Base-by-base conservation (phyloP, 2,113 vertebrate species). In the Erythrocercus mccallii region DNA sequence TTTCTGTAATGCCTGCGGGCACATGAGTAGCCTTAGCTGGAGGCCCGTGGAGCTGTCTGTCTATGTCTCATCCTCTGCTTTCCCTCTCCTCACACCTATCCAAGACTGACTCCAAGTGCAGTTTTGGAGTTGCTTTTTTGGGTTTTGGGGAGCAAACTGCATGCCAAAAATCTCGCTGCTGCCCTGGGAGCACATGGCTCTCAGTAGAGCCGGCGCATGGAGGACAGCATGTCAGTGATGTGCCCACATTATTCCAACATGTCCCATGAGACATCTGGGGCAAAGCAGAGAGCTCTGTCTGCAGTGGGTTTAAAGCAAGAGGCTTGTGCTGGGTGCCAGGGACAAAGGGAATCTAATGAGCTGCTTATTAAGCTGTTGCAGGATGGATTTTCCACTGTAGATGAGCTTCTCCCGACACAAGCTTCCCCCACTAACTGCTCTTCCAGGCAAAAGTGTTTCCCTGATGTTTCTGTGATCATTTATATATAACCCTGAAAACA, bases 161-260 rank as follows among this genome's bases (percentile, higher is more conserved):
- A 0, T 31, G 24, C 65, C 65, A 56, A 53, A 56, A 77, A 3
- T n/a, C 64, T 83, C 1, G 0, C 60, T 70, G 64, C 64, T 7
- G 3, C 27, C 25, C 16, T 5, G 3, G 28, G 42, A 73, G 19
- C 4, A 15, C 50, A 0, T 5, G 3, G 54, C 27, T 18, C 58
- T 31, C 40, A 62, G 45, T 0, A 64, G 35, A n/a, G 23, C 21
- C 0, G 0, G 47, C 0, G 0, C 28, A 10, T 33, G 45, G 40
- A 66, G 57, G 40, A 38, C 37, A 33, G 78, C 1, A 7, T 31
- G 35, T 47, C 81, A 48, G 24, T 61, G 66, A 37, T 19, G 20
- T 51, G 11, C 30, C 54, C 38, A 15, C 0, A 0, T 92, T 80
- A 51, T 70, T 78, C 77, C 54, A 30, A 1, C 5, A 1, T 3